Evolutionary conservation across 2,797 vertebrate species (phyloP), one percentile per base, ranked within the genome.

Genomic region (Enteromius fasciolatus): DNA sequence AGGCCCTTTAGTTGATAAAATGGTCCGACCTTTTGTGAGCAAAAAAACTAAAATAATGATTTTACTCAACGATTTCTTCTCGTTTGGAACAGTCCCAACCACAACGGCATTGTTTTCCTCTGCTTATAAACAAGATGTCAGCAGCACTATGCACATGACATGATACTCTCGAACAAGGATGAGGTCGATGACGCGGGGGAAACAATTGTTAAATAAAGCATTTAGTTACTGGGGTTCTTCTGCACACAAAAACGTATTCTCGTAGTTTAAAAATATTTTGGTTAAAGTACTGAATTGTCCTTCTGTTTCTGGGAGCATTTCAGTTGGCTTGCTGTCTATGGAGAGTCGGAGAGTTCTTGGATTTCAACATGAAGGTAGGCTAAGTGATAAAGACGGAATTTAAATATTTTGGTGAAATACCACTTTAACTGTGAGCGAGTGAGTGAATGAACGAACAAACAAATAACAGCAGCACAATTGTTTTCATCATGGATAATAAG

Each of bases 401-500:
- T 50, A 18, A 5, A 7, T 2, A 18, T 50, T 50, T 20, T 17
- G 18, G 50, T 20, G 18, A 52, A 52, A 18, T 20, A 9, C 20
- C 7, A 1, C 52, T n/a, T 54, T 54, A 54, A 54, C 20, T 10
- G 20, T 11, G 52, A n/a, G 8, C 4, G 52, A 10, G 2, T 52
- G 50, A 8, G 3, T 54, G 7, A 4, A 0, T 1, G 2, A 54
- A 54, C 2, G 2, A 9, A 52, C 8, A 54, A 52, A 20, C 18
- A 20, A 17, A 48, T 17, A 1, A 20, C 20, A 54, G 10, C 44
- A 28, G 15, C 46, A n/a, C 17, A 33, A 33, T 11, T 12, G 25
- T 73, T 73, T 73, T 73, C 18, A 52, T 20, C 10, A 20, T 20
- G 33, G 69, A 73, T 31, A 73, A 72, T 20, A 20, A 50, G 25